These are phyloP conservation scores for Bombus breviceps DNA, from an alignment of 1,140 invertebrate genomes.

Conservation along the genomic window DNA sequence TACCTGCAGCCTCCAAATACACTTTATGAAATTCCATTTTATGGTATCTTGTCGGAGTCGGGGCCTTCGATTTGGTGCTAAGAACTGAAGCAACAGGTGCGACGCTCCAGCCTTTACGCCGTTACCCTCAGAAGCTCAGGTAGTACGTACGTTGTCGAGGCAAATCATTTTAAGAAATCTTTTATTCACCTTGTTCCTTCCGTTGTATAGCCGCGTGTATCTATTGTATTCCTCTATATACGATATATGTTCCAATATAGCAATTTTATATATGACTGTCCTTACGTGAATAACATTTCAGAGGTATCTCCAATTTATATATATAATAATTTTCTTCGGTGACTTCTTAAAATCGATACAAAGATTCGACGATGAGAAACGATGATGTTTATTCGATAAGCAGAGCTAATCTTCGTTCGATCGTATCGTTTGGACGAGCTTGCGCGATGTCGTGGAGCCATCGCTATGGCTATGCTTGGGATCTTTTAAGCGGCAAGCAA, in stretches of 20 bases:
- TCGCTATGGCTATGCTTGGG: constrained; percentile 72
- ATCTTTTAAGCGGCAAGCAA: constrained; percentile 75
- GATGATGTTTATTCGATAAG: no score
- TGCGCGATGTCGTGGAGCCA: constrained; percentile 71
- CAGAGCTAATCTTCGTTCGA: not conserved
- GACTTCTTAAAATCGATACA: not conserved
- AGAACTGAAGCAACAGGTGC: constrained; percentile 82
- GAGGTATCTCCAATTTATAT: not conserved
- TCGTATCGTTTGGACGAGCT: constrained; percentile 64
- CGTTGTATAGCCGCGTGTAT: constrained; percentile 1
- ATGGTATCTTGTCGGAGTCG: constrained; percentile 64
- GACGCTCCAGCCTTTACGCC: constrained; percentile 66
- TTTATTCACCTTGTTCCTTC: constrained; percentile 64
- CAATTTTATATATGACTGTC: not conserved
- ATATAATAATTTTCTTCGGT: no score
- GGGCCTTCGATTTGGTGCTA: constrained; percentile 78
- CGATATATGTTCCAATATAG: not conserved
- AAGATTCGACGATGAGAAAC: not conserved
- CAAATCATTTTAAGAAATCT: constrained; percentile 72
- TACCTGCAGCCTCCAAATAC: constrained; percentile 60
- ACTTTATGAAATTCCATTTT: constrained; percentile 76
- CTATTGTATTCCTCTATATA: not conserved
- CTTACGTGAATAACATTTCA: not conserved
- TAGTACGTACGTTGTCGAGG: constrained; percentile 70
- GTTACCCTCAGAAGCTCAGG: constrained; percentile 67